Conservation (phyloP, 2,888 invertebrate genomes). For the Rhorus exstirpatorius region DNA sequence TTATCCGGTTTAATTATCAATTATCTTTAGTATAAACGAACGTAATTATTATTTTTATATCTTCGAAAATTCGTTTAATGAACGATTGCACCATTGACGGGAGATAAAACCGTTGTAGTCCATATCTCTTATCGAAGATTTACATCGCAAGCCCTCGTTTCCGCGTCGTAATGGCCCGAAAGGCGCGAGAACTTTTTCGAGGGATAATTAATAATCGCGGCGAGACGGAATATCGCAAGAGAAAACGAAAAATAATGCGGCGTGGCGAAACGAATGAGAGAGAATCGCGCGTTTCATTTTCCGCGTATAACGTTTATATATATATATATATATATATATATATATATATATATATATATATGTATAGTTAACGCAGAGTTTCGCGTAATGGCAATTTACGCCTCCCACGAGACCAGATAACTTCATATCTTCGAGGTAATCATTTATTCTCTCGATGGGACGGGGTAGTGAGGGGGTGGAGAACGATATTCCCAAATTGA, state of each 20-base stretch:
- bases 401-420: conserved; percentile 85
- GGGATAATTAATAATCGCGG: conserved; percentile 63
- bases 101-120: conserved; percentile 33
- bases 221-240: conserved; percentile 37
- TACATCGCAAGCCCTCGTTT: conserved; percentile 23
- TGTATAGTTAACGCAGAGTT: conserved; percentile 59
- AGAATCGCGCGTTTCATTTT: conserved; percentile 63
- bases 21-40: too few species aligned
- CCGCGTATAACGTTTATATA: conserved; percentile 2
- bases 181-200: conserved; percentile 36
- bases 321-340: conserved; percentile 23
- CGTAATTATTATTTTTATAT: background rate
- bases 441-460: conserved; percentile 84
- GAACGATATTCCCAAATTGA: conserved; percentile 84
- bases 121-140: conserved; percentile 57
- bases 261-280: conserved; percentile 55
- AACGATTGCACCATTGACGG: conserved; percentile 37
- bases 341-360: too few species aligned
- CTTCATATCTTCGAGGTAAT: conserved; percentile 85
- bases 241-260: conserved; percentile 45
- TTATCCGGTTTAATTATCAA: too few species aligned
- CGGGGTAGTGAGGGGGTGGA: conserved; percentile 73
- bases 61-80: background rate
- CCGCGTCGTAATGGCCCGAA: conserved; percentile 27
- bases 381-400: conserved; percentile 85